Evolutionary conservation across 1,140 invertebrate species (phyloP), one percentile per base, ranked within the genome.

Genomic region (Fopius arisanus): DNA sequence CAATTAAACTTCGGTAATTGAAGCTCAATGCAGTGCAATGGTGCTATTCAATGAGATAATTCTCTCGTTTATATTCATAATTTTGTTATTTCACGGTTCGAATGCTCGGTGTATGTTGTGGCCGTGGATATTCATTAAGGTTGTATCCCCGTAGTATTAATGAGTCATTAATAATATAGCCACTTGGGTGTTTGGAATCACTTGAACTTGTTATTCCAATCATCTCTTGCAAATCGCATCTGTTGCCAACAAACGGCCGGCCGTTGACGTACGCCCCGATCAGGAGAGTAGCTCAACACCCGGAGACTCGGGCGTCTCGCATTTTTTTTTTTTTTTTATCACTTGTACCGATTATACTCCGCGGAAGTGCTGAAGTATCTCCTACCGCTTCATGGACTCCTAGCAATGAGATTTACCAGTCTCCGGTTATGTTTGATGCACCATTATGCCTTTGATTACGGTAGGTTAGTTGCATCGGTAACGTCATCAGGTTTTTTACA

Each of bases 341-440:
- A 28, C 5, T 65, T n/a, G 23, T 33, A 26, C 9, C 31, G 63
- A 67, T 41, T 62, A 21, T 29, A 48, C 37, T n/a, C 33, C n/a
- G 48, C 37, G 28, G n/a, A 59, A 62, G 77, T 83, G 70, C 79
- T 16, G 78, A 43, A 40, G 33, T 23, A 19, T 59, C 59, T 78
- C 80, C 59, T 73, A 14, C 33, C 21, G 21, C n/a, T 37, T 67
- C 29, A 81, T 88, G 82, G 16, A 73, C 23, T 79, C 85, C 87
- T 80, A 33, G 63, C 80, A 77, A 70, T 80, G 83, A 83, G 85
- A 88, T 87, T 87, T 87, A 87, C 84, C 83, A 81, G 81, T 80
- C 86, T 86, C 81, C 84, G 85, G 84, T 88, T 88, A 87, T 86
- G 86, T 85, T 84, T 81, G 85, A 88, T 88, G 86, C 86, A 87